Evolutionary conservation across 2,888 invertebrate species (phyloP), one percentile per base, ranked within the genome.

Genomic region (Crematogaster levior): DNA sequence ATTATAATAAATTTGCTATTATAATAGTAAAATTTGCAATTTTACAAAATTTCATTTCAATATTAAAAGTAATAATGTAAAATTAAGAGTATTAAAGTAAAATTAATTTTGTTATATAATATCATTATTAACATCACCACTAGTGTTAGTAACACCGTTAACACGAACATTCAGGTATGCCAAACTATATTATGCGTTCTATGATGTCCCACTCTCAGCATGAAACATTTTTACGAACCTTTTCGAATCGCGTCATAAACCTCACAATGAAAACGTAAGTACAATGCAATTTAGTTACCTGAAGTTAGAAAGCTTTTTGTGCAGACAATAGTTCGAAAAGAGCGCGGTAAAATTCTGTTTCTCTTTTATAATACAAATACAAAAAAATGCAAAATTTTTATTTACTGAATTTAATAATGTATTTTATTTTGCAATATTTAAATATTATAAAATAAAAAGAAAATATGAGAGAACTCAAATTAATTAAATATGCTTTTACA

Each of bases 141-240:
- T n/a, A n/a, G n/a, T n/a, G n/a, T n/a, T n/a, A n/a, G n/a, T n/a
- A n/a, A n/a, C n/a, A n/a, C n/a, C n/a, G n/a, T n/a, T n/a, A n/a
- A n/a, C n/a, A 48, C 30, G 7, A 51, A 51, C 6, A 70, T 70
- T 18, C 18, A 24, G 34, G 21, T 51, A 70, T 37, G 1, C 10
- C 15, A 1, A 21, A 51, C 15, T 24, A n/a, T 21, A 51, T 24
- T 51, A 15, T 34, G 48, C 30, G 15, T 21, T 30, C 15, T 40
- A 68, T 46, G 9, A 6, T 68, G 24, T 34, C 15, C 10, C 9
- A 51, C 24, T 53, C 53, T 4, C 37, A 70, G 37, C 37, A 12
- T 37, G 70, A 37, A 70, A 70, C 34, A 34, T 68, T 21, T 15
- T 70, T 70, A n/a, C n/a, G n/a, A n/a, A 34, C 34, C 24, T 70